phyloP scores from a whole-genome alignment of 2,113 vertebrate genomes.

The Antigone vipio region DNA sequence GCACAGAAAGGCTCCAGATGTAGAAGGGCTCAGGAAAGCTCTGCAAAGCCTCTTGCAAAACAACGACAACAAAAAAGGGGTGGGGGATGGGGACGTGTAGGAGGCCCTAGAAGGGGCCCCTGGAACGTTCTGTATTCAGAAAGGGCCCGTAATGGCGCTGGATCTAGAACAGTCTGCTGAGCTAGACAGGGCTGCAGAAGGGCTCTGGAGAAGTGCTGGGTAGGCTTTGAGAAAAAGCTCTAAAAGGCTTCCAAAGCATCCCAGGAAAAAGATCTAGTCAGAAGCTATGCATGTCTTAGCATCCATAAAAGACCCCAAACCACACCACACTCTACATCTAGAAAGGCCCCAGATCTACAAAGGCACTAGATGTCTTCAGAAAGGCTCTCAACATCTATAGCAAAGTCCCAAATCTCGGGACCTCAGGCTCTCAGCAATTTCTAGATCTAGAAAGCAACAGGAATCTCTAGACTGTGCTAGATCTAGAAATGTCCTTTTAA shows the following conservation, averaged over 20 bases:
- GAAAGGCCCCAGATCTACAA: neutral
- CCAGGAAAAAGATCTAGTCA: neutral
- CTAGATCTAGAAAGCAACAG: neutral
- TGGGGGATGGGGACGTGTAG: neutral
- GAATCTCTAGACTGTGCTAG: neutral
- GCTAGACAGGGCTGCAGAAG: neutral
- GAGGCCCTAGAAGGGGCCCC: neutral
- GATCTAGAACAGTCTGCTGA: neutral
- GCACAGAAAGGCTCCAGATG: neutral
- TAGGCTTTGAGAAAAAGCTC: neutral
- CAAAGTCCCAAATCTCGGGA: neutral
- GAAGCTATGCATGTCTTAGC: neutral
- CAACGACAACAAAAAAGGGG: neutral
- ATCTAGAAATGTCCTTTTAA: neutral
- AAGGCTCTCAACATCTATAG: neutral
- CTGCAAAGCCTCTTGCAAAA: neutral
- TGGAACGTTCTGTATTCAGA: neutral
- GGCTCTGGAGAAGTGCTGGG: neutral
- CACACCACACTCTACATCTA: neutral
- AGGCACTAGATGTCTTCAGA: neutral
- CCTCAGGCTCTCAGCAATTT: neutral
- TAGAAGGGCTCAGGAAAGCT: neutral
- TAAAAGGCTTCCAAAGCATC: neutral
- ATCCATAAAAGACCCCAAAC: too few species aligned
- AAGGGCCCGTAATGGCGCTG: neutral